A percentile compares a stretch with the other conserved stretches of the same genome.
phyloP scores from a whole-genome alignment of 2,113 vertebrate species.

The Bos javanicus region DNA sequence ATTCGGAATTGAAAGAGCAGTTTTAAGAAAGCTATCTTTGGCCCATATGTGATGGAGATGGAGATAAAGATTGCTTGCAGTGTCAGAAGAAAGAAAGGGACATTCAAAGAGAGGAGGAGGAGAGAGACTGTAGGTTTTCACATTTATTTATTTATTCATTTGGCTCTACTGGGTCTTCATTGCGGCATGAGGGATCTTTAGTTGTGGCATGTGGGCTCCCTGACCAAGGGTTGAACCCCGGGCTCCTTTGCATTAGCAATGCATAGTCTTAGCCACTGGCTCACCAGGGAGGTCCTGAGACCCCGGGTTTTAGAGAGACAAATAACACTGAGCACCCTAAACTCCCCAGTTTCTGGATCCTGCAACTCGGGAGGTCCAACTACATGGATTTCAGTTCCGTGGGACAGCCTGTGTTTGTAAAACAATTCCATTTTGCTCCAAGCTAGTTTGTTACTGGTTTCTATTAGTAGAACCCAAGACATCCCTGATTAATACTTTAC shows the following conservation, averaged over 20 bases:
- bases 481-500: not conserved
- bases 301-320: not conserved
- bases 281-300: not conserved
- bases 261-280: not conserved
- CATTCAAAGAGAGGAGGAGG: not conserved
- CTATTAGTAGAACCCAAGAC: not conserved
- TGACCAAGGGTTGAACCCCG: not conserved
- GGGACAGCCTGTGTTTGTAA: not conserved
- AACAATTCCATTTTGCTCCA: not conserved
- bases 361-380: not conserved
- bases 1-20: not conserved
- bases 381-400: not conserved
- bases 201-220: not conserved
- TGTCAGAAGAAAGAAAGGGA: not conserved
- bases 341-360: not conserved
- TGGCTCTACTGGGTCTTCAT: not conserved
- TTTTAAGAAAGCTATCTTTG: constrained; percentile 22
- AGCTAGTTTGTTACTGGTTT: not conserved
- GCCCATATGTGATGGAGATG: not conserved
- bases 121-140: not conserved
- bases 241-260: not conserved
- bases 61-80: not conserved
- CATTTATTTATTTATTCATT: not conserved
- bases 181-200: not conserved
- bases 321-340: not conserved